A percentile compares a stretch with the other conserved stretches of the same genome.
Evolutionary conservation across 1,140 invertebrate species (phyloP).

Genomic region (Heliconius nattereri): DNA sequence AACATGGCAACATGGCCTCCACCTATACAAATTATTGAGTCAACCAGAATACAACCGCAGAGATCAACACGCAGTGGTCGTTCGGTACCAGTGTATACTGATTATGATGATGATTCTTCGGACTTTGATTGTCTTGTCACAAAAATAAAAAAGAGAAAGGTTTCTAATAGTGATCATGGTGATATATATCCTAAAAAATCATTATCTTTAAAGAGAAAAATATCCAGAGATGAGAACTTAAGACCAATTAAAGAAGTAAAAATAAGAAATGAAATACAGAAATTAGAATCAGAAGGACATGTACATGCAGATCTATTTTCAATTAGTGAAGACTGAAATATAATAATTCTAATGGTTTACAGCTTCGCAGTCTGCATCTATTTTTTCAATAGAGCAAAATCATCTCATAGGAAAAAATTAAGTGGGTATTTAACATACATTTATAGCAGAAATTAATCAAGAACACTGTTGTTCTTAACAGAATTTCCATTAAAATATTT

Average conservation of each 20-base stretch:
- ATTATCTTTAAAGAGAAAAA: conserved; percentile 68
- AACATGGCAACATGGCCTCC: conserved; percentile 67
- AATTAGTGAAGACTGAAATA: conserved; percentile 59
- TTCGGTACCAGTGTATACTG: conserved; percentile 68
- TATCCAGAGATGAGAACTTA: conserved; percentile 60
- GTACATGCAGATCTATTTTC: conserved; percentile 49
- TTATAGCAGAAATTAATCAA: neutral
- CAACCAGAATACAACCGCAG: conserved; percentile 62
- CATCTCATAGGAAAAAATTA: neutral
- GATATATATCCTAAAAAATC: conserved; percentile 64
- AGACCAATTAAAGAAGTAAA: conserved; percentile 66
- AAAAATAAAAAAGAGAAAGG: conserved; percentile 69
- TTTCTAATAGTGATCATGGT: conserved; percentile 61
- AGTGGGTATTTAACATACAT: neutral
- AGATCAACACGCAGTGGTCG: conserved; percentile 74
- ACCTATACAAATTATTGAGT: conserved; percentile 68
- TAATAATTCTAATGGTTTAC: neutral
- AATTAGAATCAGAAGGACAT: conserved; percentile 34
- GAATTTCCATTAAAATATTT: neutral
- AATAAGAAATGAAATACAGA: conserved; percentile 48
- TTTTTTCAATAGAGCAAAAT: neutral
- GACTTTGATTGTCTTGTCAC: conserved; percentile 71
- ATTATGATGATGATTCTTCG: conserved; percentile 74
- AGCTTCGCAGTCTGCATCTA: neutral
- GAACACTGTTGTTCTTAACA: neutral